A percentile compares a stretch with the other conserved stretches of the same genome.
phyloP scores from a whole-genome alignment of 2,113 vertebrate genomes.

The Onychostruthus taczanowskii region DNA sequence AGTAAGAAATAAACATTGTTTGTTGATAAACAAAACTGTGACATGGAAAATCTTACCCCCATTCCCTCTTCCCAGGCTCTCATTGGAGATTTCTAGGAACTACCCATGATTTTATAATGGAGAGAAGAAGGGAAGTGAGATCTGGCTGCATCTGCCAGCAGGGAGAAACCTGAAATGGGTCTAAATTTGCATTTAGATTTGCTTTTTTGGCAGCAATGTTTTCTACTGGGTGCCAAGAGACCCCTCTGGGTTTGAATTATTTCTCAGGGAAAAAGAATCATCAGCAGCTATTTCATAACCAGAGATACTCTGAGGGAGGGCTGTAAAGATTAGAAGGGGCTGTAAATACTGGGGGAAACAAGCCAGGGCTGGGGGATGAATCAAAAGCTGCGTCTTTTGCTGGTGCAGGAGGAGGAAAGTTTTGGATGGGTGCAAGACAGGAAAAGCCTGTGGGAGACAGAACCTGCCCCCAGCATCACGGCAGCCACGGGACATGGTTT shows the following conservation, averaged over 20 bases:
- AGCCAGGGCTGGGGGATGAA: background rate
- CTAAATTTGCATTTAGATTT: background rate
- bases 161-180: background rate
- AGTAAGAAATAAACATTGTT: background rate
- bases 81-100: background rate
- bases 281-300: background rate
- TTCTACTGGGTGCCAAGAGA: background rate
- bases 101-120: background rate
- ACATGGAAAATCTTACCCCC: background rate
- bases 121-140: background rate
- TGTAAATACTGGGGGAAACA: background rate
- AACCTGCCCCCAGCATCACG: background rate
- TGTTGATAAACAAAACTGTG: background rate
- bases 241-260: background rate
- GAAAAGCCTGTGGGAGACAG: background rate
- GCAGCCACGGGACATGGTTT: fast-evolving
- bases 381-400: background rate
- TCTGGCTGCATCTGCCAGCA: background rate
- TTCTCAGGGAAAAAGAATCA: background rate
- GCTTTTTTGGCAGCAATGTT: background rate
- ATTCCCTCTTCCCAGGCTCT: background rate
- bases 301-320: background rate
- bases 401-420: background rate
- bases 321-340: background rate
- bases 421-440: background rate